Evolutionary conservation across 1,140 invertebrate species (phyloP).

Genomic region (Saccostrea cuccullata): DNA sequence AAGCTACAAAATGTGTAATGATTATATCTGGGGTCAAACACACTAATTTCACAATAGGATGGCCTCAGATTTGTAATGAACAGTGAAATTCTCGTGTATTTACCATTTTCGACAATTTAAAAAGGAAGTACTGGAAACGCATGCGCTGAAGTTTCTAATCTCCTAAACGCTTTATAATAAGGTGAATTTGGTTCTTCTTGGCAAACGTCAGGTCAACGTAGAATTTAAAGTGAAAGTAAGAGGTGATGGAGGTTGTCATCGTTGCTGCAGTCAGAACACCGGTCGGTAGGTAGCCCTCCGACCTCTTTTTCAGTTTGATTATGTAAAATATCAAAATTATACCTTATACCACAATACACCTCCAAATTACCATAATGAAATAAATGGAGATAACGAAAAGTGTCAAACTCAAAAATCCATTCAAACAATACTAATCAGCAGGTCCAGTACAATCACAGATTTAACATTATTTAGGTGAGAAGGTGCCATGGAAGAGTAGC

Average conservation of each 20-base stretch:
- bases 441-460: no score
- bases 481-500: no score
- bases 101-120: constrained; percentile 59
- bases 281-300: constrained; percentile 81
- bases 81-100: constrained; percentile 30
- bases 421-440: no score
- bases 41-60: neutral
- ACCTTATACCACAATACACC: no score
- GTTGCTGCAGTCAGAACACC: constrained; percentile 84
- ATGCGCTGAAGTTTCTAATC: constrained; percentile 7
- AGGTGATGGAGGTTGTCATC: constrained; percentile 80
- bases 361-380: no score
- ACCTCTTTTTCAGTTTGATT: neutral
- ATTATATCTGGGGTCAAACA: no score
- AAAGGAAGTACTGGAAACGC: constrained; percentile 47
- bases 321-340: no score
- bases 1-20: no score
- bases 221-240: constrained; percentile 45
- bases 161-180: neutral
- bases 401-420: no score
- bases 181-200: no score
- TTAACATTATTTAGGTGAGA: no score
- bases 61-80: neutral
- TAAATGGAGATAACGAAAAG: no score
- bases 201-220: constrained; percentile 16